Evolutionary conservation across 2,113 vertebrate genomes (phyloP), one percentile per base, ranked within the genome.

Genomic region (Solea senegalensis): DNA sequence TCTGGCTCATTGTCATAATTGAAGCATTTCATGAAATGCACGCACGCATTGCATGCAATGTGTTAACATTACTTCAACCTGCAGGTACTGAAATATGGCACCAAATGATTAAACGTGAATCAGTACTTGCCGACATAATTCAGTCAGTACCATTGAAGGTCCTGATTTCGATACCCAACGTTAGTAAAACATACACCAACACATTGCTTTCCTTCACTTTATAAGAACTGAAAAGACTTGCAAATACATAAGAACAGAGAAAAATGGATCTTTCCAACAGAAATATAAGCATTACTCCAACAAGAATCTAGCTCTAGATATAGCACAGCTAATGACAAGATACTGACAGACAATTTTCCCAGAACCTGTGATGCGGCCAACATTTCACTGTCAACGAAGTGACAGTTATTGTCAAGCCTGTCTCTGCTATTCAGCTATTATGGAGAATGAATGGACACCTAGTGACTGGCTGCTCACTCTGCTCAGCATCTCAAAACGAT

Each of bases 391-490:
- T 69, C 72, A 72, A 65, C 65, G 46, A 26, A 43, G 41, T 54
- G 69, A 76, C 58, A 68, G 53, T 60, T 56, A 51, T 65, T 69
- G 71, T 84, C 64, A 64, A 79, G 58, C 64, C 60, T 58, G 74
- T 81, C 81, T 81, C 26, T 0, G 60, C 73, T 65, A 54, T 74
- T 87, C 50, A 76, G 72, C 65, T 71, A 41, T 79, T 45, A 46
- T 8, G 45, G 59, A 74, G 66, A 73, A 70, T 62, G 60, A 84
- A 70, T 16, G 39, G 68, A 83, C 72, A 78, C 59, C 28, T n/a
- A 43, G 75, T 66, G 76, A 84, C 76, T 66, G 45, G 52, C 67
- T 79, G 80, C 65, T 81, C 41, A 9, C 63, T 78, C 66, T 52
- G 65, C 48, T 88, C 65, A 85, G 51, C 69, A 54, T 82, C 72